Evolutionary conservation across 2,888 invertebrate species (phyloP).

Genomic region (Leucophenga montana): DNA sequence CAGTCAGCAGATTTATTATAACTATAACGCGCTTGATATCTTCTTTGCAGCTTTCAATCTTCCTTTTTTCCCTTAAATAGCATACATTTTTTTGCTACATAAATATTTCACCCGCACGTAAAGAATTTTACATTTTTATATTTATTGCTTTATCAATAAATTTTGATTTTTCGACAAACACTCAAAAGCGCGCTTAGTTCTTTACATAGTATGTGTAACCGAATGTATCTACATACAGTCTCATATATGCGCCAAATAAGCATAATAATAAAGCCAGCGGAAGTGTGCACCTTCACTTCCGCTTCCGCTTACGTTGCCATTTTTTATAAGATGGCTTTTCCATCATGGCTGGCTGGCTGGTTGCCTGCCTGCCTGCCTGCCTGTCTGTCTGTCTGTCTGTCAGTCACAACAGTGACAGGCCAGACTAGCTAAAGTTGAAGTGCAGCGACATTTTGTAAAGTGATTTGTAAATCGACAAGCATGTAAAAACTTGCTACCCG

Average conservation of each 20-base stretch:
- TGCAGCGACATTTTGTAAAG: conserved; percentile 32
- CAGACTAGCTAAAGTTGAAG: conserved; percentile 15
- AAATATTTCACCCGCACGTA: neutral
- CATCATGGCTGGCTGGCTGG: no score
- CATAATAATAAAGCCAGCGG: conserved; percentile 15
- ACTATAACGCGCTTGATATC: conserved; percentile 25
- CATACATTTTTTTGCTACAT: no score
- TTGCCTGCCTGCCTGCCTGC: no score
- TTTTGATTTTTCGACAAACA: conserved; percentile 26
- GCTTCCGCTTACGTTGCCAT: neutral
- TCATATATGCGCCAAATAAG: neutral
- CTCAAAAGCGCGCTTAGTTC: conserved; percentile 1
- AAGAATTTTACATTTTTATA: conserved; percentile 12
- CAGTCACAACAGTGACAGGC: neutral
- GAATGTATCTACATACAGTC: no score
- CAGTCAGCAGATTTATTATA: conserved; percentile 26
- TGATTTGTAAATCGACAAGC: conserved; percentile 43
- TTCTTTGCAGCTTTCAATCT: neutral
- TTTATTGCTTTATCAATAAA: conserved; percentile 29
- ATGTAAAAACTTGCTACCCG: conserved; percentile 12
- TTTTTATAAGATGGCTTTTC: neutral
- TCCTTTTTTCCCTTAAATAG: neutral
- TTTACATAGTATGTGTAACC: no score
- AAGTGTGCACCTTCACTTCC: neutral
- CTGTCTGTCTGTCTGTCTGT: no score